Conservation (phyloP, 37 sponge, comb jelly and placozoan genomes). For the Bolinopsis microptera region DNA sequence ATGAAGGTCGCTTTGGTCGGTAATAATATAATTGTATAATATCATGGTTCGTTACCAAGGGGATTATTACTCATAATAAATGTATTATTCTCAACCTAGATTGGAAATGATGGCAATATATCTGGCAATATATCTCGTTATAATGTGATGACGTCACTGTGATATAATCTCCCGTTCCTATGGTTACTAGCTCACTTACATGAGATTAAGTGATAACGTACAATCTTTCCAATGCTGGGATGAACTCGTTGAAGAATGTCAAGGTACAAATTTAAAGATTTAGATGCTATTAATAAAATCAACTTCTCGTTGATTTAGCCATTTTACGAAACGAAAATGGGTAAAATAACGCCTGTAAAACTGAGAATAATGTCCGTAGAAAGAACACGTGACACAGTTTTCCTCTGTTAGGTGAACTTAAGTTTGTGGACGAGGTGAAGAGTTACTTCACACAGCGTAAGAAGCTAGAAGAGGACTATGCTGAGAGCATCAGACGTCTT, state of each 20-base stretch:
- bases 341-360: not conserved
- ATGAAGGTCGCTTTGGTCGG: too few relatives aligned
- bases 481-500: slow-evolving; percentile 16
- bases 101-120: too few relatives aligned
- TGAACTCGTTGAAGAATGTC: slow-evolving; percentile 42
- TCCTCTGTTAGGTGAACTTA: slow-evolving; percentile 2
- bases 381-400: slow-evolving; percentile 2
- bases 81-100: too few relatives aligned
- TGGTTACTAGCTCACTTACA: not conserved
- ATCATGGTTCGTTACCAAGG: too few relatives aligned
- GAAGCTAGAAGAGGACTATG: slow-evolving; percentile 36
- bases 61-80: too few relatives aligned
- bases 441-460: not conserved
- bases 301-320: not conserved
- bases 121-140: too few relatives aligned
- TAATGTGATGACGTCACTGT: not conserved
- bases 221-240: slow-evolving; percentile 37
- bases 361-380: not conserved
- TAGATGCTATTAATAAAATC: not conserved
- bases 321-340: too few relatives aligned
- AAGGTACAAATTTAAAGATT: not conserved
- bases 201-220: slow-evolving; percentile 11
- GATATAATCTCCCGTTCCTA: not conserved
- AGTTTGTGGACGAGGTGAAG: not conserved
- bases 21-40: too few relatives aligned